phyloP scores from a whole-genome alignment of 1,140 invertebrate genomes.

The Leptinotarsa defecta region DNA sequence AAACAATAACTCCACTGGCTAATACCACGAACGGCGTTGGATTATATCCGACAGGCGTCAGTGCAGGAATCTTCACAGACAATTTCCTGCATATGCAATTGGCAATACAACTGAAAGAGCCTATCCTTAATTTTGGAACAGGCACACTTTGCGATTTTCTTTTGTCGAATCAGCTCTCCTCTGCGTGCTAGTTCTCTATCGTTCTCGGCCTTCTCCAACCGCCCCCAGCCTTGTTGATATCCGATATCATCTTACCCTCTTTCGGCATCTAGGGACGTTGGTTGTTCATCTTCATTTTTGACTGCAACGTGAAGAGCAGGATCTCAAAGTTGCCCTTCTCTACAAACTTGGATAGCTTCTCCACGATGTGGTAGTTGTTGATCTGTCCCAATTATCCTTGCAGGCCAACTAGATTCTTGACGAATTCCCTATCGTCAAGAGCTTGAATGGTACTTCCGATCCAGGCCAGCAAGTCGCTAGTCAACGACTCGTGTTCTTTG shows the following conservation, averaged over 20 bases:
- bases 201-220: constrained; percentile 54
- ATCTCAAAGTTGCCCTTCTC: constrained; percentile 99
- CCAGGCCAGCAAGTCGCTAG: constrained; percentile 69
- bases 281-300: constrained; percentile 74
- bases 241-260: constrained; percentile 98
- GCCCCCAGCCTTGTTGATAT: constrained; percentile 74
- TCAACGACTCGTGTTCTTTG: constrained; percentile 93
- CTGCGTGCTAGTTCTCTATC: constrained; percentile 94
- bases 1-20: too few species aligned
- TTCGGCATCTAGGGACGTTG: constrained; percentile 77
- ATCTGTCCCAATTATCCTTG: constrained; percentile 95
- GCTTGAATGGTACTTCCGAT: constrained; percentile 86
- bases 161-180: constrained; percentile 97
- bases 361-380: constrained; percentile 95
- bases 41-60: too few species aligned
- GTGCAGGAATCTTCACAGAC: too few species aligned
- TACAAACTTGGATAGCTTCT: constrained; percentile 98
- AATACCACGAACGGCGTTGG: too few species aligned
- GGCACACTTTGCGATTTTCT: constrained; percentile 79
- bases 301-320: constrained; percentile 85
- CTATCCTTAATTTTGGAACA: too few species aligned
- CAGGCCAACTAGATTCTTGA: constrained; percentile 93
- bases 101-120: too few species aligned
- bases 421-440: constrained; percentile 92
- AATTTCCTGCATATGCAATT: too few species aligned